Evolutionary conservation across 2,888 invertebrate genomes (phyloP).

Genomic region (Lamproptera curius): DNA sequence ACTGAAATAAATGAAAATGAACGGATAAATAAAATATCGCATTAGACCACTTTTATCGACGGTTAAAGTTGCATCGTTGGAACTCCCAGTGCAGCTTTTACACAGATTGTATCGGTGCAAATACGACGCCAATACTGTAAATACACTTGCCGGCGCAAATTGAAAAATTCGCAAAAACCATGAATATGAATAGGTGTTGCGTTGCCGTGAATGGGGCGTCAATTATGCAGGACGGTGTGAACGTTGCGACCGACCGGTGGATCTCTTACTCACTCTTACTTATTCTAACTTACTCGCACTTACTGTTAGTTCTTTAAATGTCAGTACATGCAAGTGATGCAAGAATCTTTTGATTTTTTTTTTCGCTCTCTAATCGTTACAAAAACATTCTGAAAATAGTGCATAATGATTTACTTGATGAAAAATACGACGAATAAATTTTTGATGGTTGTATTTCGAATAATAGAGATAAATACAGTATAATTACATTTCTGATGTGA

Average conservation of each 20-base stretch:
- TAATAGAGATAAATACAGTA: no score
- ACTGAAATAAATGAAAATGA: slow-evolving; percentile 24
- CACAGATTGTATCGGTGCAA: slow-evolving; percentile 66
- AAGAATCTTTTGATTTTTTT: no score
- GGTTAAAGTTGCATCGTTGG: slow-evolving; percentile 32
- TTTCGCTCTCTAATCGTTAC: no score
- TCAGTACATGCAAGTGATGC: no score
- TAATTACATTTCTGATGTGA: no score
- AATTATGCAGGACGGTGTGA: slow-evolving; percentile 72
- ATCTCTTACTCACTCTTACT: no score
- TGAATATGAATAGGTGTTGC: slow-evolving; percentile 74
- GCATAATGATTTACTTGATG: no score
- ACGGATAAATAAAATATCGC: slow-evolving; percentile 54
- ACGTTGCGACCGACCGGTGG: slow-evolving; percentile 34
- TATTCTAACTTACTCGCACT: no score
- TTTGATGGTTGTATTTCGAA: no score
- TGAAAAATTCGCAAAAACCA: slow-evolving; percentile 73
- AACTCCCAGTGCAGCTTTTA: slow-evolving; percentile 54
- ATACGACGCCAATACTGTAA: slow-evolving; percentile 62
- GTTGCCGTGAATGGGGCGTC: slow-evolving; percentile 68
- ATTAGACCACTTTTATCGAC: slow-evolving; percentile 52
- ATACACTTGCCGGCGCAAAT: slow-evolving; percentile 66
- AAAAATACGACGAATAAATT: no score
- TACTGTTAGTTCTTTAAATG: no score
- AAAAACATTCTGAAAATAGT: no score